Evolutionary conservation across 2,113 vertebrate species (phyloP), one percentile per base, ranked within the genome.

Genomic region (Craseonycteris thonglongyai): DNA sequence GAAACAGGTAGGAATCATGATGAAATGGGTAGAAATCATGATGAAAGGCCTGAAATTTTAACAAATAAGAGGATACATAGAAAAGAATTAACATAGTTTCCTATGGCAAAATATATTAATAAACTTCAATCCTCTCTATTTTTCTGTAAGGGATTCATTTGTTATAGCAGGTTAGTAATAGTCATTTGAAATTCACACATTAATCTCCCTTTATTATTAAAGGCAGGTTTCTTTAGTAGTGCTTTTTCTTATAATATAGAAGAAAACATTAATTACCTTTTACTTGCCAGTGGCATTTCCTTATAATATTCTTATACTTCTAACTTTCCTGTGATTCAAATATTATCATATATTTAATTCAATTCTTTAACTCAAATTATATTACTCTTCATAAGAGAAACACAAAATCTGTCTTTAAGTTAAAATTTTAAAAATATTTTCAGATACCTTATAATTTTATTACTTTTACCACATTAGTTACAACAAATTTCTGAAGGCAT

Each of bases 241-340:
- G 90, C 30, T 68, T 75, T 79, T 86, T 82, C 28, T 90, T 78
- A 81, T 86, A 84, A 87, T 56, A 91, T 14, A 88, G 45, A 92
- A 72, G 21, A 92, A 91, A 91, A 91, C 21, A 95, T n/a, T 90
- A 93, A 94, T 91, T 79, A 94, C 30, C 19, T 84, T 96, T 79
- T 88, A 91, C 24, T 72, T 65, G 69, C 74, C 51, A 89, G 1
- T 58, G 30, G 86, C 38, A 89, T 74, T 93, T 54, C 42, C 47
- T 76, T 82, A 59, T 40, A 87, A 56, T 91, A 72, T 82, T 93
- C 69, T 95, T 83, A 56, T 75, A 93, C 88, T 87, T 84, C 33
- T 56, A 92, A 92, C 42, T 93, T 95, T 56, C 21, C 14, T 92
- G 21, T 81, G 54, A 93, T 38, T 95, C 63, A 85, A 92, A 93